phyloP scores from a whole-genome alignment of 2,113 vertebrate genomes.

The Canis aureus region DNA sequence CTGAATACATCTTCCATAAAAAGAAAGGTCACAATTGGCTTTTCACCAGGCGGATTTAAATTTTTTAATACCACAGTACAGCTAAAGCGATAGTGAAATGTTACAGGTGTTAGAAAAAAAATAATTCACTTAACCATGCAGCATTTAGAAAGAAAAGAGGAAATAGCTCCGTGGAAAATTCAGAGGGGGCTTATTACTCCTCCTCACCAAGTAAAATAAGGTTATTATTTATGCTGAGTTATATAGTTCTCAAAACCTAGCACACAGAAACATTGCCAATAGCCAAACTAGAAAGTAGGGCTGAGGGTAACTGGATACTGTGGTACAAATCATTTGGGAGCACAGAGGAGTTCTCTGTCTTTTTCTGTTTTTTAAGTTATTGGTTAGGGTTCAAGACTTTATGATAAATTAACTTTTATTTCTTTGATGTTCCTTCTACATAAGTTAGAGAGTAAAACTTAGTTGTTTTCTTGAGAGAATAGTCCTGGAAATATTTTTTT shows the following conservation, averaged over 20 bases:
- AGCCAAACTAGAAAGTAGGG: background rate
- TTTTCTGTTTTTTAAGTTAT: background rate
- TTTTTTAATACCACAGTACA: constrained; percentile 55
- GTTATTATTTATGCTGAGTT: background rate
- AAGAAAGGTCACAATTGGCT: constrained; percentile 75
- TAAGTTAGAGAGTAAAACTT: background rate
- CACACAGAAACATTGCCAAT: background rate
- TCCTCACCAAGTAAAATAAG: background rate
- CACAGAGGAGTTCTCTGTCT: background rate
- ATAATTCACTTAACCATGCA: background rate
- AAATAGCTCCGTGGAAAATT: background rate
- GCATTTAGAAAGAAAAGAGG: constrained; percentile 45
- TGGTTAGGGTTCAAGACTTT: background rate
- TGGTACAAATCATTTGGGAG: background rate
- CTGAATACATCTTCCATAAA: constrained; percentile 66
- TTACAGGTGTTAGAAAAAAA: constrained; percentile 28
- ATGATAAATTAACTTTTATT: background rate
- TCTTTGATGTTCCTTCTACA: background rate
- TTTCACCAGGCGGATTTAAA: constrained; percentile 56
- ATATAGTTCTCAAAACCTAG: background rate
- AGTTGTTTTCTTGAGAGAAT: constrained; percentile 1
- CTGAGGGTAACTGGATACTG: background rate
- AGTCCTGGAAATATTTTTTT: background rate
- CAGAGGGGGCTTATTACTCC: background rate
- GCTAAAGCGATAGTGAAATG: background rate